phyloP scores from a whole-genome alignment of 2,113 vertebrate species.

The Sminthopsis crassicaudata region DNA sequence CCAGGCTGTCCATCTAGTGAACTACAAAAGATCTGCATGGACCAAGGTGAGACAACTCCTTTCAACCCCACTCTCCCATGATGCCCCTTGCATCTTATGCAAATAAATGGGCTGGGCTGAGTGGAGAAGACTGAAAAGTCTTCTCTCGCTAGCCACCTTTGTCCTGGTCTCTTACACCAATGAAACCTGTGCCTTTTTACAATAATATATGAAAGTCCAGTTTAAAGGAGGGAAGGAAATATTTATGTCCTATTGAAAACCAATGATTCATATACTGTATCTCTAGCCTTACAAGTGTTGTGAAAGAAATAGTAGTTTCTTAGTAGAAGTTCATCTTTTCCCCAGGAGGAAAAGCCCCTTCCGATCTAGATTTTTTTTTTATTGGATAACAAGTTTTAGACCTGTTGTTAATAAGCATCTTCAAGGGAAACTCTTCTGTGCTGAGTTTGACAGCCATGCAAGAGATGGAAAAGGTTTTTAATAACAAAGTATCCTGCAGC shows the following conservation, averaged over 20 bases:
- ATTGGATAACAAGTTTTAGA: conserved; percentile 55
- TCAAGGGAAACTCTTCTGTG: conserved; percentile 41
- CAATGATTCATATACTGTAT: conserved; percentile 13
- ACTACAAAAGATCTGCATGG: background rate
- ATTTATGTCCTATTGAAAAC: conserved; percentile 53
- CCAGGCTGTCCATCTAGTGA: background rate
- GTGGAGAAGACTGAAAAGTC: background rate
- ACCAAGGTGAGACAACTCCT: background rate
- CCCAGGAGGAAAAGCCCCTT: conserved; percentile 46
- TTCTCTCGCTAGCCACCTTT: background rate
- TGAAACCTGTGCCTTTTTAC: background rate
- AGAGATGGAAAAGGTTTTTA: conserved; percentile 59
- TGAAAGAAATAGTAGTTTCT: conserved; percentile 40
- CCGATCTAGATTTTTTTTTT: conserved; percentile 48
- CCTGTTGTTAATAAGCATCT: conserved; percentile 54
- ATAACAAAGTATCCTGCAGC: conserved; percentile 48
- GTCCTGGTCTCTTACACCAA: background rate
- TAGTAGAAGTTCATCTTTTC: conserved; percentile 53
- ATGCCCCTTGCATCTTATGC: background rate
- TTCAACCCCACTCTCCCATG: background rate
- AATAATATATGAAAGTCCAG: conserved; percentile 59
- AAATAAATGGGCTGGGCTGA: background rate
- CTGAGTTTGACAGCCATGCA: conserved; percentile 43
- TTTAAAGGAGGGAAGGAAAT: conserved; percentile 17
- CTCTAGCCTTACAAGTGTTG: conserved; percentile 44